phyloP scores from a whole-genome alignment of 37 sponge, comb jelly and placozoan species.

The Spongilla lacustris region DNA sequence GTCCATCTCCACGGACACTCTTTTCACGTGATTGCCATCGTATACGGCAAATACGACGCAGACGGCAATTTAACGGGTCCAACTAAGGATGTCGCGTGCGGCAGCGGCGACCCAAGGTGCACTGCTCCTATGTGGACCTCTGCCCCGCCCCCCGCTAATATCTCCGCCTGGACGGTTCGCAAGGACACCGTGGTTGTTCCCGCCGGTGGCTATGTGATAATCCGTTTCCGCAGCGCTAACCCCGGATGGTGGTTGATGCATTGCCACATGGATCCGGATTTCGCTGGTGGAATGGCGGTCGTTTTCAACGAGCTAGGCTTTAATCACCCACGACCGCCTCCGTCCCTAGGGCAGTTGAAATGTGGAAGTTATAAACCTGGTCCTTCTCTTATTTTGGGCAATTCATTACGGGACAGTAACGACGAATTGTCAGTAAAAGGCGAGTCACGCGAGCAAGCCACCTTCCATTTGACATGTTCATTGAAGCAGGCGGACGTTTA shows the following conservation, averaged over 20 bases:
- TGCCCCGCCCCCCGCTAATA: too few species aligned
- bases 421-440: too few species aligned
- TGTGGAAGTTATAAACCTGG: too few species aligned
- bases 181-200: constrained; percentile 90
- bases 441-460: too few species aligned
- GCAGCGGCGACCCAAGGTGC: background rate
- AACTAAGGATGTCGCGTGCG: constrained; percentile 16
- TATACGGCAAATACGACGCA: constrained; percentile 55
- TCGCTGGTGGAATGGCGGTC: constrained; percentile 75
- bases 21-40: constrained; percentile 61
- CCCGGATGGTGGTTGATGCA: constrained; percentile 92
- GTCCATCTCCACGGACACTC: constrained; percentile 83
- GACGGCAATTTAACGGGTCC: constrained; percentile 11
- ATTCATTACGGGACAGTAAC: too few species aligned
- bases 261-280: constrained; percentile 82
- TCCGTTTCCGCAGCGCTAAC: constrained; percentile 77
- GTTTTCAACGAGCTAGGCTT: constrained; percentile 45
- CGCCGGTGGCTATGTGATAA: constrained; percentile 76
- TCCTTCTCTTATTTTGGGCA: too few species aligned
- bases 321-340: too few species aligned
- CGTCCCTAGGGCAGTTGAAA: too few species aligned
- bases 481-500: too few species aligned
- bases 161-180: constrained; percentile 6
- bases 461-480: too few species aligned
- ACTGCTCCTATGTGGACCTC: too few species aligned